A percentile compares a stretch with the other conserved stretches of the same genome.
These are phyloP conservation scores for Sturnus vulgaris DNA, from an alignment of 2,113 vertebrate genomes.

Conservation along the genomic window DNA sequence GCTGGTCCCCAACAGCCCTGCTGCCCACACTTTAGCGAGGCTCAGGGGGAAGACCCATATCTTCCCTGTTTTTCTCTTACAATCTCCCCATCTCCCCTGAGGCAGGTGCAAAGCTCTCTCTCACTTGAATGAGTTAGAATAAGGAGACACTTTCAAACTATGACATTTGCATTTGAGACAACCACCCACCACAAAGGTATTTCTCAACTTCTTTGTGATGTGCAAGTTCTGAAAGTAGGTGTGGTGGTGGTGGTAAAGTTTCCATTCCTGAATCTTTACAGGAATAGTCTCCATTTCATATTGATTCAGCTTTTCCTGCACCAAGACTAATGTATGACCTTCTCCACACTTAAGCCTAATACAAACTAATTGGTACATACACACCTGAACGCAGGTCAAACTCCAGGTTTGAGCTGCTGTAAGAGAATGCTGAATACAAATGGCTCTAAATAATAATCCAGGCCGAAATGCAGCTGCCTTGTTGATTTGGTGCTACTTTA, in stretches of 20 bases:
- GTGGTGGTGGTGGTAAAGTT: neutral
- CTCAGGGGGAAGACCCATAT: neutral
- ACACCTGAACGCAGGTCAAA: neutral
- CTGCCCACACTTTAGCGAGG: rapidly evolving
- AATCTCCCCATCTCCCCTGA: neutral
- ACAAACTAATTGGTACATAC: neutral
- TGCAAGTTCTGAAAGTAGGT: neutral
- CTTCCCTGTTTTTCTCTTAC: neutral
- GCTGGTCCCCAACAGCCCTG: neutral
- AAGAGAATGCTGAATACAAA: neutral
- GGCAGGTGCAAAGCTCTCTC: neutral
- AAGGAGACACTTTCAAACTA: neutral
- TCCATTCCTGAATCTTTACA: neutral
- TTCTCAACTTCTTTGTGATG: conserved; percentile 5
- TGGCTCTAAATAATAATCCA: neutral
- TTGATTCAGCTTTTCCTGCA: neutral
- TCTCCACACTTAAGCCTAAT: neutral
- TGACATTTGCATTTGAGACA: neutral
- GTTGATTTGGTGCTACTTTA: neutral
- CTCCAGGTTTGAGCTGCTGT: neutral
- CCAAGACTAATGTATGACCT: neutral
- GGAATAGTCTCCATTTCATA: neutral
- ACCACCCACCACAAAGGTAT: neutral
- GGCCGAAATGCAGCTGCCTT: neutral
- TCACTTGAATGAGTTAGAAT: neutral